These are phyloP conservation scores for Caenorhabditis parvicauda DNA, from an alignment of 2,888 invertebrate species.

Conservation along the genomic window DNA sequence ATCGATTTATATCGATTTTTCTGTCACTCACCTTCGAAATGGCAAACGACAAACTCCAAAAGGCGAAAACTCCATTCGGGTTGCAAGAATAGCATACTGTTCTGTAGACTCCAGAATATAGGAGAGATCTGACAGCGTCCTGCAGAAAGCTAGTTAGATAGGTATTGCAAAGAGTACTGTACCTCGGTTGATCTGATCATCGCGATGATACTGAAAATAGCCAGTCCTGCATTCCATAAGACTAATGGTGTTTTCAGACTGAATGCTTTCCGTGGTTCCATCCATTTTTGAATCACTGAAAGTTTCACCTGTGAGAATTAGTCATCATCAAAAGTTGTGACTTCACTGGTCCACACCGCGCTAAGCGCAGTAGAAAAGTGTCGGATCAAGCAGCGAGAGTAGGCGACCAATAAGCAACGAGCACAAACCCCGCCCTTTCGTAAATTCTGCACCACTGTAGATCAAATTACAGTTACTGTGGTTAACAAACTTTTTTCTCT, in stretches of 20 bases:
- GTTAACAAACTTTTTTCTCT: too few species aligned
- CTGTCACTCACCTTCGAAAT: constrained; percentile 43
- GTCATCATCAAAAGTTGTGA: too few species aligned
- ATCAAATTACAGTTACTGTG: too few species aligned
- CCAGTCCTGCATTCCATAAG: constrained; percentile 66
- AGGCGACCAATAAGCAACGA: too few species aligned
- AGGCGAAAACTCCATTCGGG: constrained; percentile 48
- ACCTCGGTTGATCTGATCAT: constrained; percentile 62
- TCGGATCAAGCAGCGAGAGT: too few species aligned
- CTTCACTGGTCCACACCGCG: too few species aligned
- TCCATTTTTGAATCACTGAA: constrained; percentile 59
- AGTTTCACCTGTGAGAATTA: too few species aligned
- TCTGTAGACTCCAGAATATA: constrained; percentile 40
- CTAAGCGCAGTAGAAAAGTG: too few species aligned
- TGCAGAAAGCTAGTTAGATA: constrained; percentile 15
- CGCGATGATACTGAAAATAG: constrained; percentile 66
- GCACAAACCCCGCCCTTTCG: too few species aligned
- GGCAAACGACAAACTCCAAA: constrained; percentile 56
- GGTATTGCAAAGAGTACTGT: background rate
- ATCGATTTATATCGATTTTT: background rate
- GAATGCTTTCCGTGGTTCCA: constrained; percentile 64
- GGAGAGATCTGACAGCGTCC: constrained; percentile 51
- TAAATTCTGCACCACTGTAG: too few species aligned
- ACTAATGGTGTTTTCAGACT: constrained; percentile 64
- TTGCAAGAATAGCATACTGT: constrained; percentile 54